Evolutionary conservation across 2,113 vertebrate species (phyloP), one percentile per base, ranked within the genome.

Genomic region (Ophthalmolycus amberensis): DNA sequence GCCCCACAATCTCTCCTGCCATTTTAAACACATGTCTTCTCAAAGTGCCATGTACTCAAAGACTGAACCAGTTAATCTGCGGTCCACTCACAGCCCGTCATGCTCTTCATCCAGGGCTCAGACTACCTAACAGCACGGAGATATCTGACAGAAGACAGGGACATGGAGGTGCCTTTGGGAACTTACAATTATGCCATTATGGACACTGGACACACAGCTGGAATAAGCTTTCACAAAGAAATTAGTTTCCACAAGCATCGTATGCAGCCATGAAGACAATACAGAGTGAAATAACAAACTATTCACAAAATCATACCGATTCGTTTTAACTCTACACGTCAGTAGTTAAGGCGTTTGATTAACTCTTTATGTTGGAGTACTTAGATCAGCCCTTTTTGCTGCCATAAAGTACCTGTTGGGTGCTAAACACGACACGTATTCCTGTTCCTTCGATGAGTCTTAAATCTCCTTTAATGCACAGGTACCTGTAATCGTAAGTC

Each of bases 21-120:
- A 85, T 89, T 94, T 92, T 89, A 94, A 91, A 90, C 90, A 91
- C 91, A 89, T 59, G 72, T 89, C 90, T 86, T 63, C 80, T 88
- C 84, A 91, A 90, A 88, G 90, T 88, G 85, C 78, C 88, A 80
- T 84, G 85, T 86, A 83, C 84, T 91, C 84, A 25, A 52, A 90
- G 85, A 90, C 68, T 52, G 82, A 91, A 90, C 75, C 80, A 40
- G 82, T 76, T 94, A 91, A 92, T 95, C 92, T 90, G 82, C 40
- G 65, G 82, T 88, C 88, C 89, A 82, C 89, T 91, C 90, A 15
- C 80, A 80, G 85, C 25, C 78, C 72, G 42, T 48, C 54, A n/a
- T 72, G 66, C 81, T 75, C 76, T 38, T 71, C 70, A 37, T 75
- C 82, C 52, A 52, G 25, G 20, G 22, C 70, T 78, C 72, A 42